Percentiles rank a stretch among this genome's conserved stretches.
Conservation (phyloP, 92 coral and sea anemone genomes). For the Phymanthus crucifer region DNA sequence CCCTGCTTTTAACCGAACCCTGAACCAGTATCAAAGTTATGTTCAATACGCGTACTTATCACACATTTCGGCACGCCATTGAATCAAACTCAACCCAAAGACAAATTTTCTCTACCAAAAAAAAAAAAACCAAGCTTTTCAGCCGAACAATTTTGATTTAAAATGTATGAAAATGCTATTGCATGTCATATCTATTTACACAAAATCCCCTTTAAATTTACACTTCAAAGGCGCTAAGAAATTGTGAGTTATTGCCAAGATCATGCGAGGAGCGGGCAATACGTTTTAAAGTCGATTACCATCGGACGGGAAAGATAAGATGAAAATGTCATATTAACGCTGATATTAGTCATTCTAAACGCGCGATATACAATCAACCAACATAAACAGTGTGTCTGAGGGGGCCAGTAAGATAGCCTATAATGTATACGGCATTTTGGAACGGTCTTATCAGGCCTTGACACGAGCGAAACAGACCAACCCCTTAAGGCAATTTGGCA, state of each 20-base stretch:
- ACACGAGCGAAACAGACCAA: background rate
- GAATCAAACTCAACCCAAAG: background rate
- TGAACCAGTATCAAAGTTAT: background rate
- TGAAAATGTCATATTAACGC: slow-evolving; percentile 23
- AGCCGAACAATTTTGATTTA: background rate
- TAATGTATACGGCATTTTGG: background rate
- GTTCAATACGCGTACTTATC: background rate
- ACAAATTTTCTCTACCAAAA: background rate
- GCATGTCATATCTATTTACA: slow-evolving; percentile 11
- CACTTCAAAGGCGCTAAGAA: slow-evolving; percentile 39
- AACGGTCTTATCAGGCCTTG: background rate
- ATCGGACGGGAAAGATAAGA: slow-evolving; percentile 18
- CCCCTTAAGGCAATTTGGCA: slow-evolving; percentile 15
- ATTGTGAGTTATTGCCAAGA: slow-evolving; percentile 13
- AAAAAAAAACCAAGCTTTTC: background rate
- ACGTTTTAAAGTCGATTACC: slow-evolving; percentile 5
- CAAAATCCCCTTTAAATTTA: background rate
- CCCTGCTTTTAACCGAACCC: background rate
- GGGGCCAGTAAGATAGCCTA: slow-evolving; percentile 34
- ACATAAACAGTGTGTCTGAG: slow-evolving; percentile 28
- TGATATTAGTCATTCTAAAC: slow-evolving; percentile 36
- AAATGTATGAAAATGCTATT: slow-evolving; percentile 18
- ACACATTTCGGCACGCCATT: background rate
- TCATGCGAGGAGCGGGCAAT: slow-evolving; percentile 22
- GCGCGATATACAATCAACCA: slow-evolving; percentile 34